Evolutionary conservation across 2,113 vertebrate genomes (phyloP).

Genomic region (Zapus hudsonius): DNA sequence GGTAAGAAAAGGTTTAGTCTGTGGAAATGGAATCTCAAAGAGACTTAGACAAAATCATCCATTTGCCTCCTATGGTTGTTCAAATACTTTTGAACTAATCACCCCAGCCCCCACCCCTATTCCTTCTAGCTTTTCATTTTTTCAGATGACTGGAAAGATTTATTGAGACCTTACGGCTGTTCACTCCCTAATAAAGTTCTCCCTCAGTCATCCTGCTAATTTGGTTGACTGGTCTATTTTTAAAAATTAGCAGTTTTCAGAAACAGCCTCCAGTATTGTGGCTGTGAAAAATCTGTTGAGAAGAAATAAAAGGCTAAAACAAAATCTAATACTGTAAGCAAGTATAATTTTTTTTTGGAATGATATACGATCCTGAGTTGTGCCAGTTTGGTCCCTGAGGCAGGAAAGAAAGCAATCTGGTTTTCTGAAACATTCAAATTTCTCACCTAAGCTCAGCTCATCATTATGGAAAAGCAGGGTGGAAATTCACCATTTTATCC

Average conservation of each 20-base stretch:
- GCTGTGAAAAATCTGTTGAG: constrained; percentile 78
- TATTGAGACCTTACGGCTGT: constrained; percentile 66
- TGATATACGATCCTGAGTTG: constrained; percentile 42
- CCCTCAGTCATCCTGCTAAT: constrained; percentile 77
- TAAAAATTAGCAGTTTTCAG: constrained; percentile 76
- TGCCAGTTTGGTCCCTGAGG: constrained; percentile 52
- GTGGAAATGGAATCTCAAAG: constrained; percentile 58
- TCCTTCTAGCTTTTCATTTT: constrained; percentile 59
- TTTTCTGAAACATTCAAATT: constrained; percentile 67
- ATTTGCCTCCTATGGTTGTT: constrained; percentile 68
- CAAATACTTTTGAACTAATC: constrained; percentile 66
- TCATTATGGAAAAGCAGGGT: constrained; percentile 64
- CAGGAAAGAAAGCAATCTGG: constrained; percentile 68
- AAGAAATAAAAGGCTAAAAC: constrained; percentile 73
- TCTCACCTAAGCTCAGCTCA: constrained; percentile 72
- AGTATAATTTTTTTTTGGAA: constrained; percentile 72
- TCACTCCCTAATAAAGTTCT: constrained; percentile 74
- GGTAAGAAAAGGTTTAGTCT: constrained; percentile 50
- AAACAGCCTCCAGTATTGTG: constrained; percentile 79
- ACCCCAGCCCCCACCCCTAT: constrained; percentile 32
- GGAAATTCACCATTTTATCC: constrained; percentile 72
- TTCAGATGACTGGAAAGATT: constrained; percentile 72
- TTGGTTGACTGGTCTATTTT: constrained; percentile 80
- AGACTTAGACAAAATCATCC: not conserved
- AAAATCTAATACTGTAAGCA: constrained; percentile 78